A percentile compares a stretch with the other conserved stretches of the same genome.
These are phyloP conservation scores for Andinoacara biseriatus DNA, from an alignment of 2,113 vertebrate species.

Conservation along the genomic window DNA sequence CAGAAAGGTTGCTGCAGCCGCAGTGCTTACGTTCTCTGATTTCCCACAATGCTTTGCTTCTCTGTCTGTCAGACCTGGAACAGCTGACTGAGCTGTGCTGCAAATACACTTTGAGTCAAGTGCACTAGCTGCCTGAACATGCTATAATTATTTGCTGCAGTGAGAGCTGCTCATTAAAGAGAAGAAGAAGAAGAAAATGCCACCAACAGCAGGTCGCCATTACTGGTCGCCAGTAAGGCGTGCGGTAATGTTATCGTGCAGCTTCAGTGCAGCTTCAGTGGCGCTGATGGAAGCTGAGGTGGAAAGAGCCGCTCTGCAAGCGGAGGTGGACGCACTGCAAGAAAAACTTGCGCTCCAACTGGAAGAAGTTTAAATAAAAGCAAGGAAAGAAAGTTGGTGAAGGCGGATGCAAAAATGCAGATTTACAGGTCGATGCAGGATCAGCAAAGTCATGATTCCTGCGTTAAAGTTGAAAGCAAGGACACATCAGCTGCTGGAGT, in stretches of 20 bases:
- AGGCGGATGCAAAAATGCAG: not conserved
- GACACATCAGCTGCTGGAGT: not conserved
- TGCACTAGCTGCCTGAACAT: not conserved
- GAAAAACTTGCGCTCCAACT: not conserved
- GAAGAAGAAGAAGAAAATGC: too few relatives aligned
- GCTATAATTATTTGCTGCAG: not conserved
- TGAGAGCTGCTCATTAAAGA: not conserved
- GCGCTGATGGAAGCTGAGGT: not conserved
- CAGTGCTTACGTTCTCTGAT: rapidly evolving
- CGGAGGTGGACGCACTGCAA: not conserved
- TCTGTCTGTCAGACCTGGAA: not conserved
- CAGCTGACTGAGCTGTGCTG: not conserved
- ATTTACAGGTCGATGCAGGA: not conserved
- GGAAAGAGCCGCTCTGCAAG: not conserved
- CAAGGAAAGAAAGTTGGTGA: not conserved
- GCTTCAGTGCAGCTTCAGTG: not conserved
- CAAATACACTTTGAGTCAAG: not conserved
- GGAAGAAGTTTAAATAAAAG: not conserved
- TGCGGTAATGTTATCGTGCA: not conserved
- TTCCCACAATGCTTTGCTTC: not conserved
- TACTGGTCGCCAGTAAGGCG: not conserved
- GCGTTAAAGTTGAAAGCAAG: not conserved
- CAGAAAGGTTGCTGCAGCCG: rapidly evolving
- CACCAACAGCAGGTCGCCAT: too few relatives aligned
- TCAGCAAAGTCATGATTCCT: not conserved